phyloP scores from a whole-genome alignment of 1,140 invertebrate genomes.

The Psix sp. region DNA sequence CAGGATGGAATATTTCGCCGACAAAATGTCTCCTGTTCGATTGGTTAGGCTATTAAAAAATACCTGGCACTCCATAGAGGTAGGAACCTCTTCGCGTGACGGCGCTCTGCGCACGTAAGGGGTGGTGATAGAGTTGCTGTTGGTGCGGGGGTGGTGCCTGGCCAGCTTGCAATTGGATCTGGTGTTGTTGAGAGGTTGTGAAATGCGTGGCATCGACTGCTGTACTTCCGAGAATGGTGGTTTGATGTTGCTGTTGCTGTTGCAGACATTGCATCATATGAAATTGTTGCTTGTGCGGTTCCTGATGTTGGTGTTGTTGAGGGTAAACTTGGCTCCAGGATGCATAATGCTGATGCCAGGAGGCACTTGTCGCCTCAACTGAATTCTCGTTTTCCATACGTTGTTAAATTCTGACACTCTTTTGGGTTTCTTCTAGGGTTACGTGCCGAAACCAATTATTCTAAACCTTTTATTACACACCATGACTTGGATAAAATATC shows the following conservation, averaged over 20 bases:
- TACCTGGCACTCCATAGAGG: conserved; percentile 66
- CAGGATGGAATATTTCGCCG: neutral
- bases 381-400: conserved; percentile 65
- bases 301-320: conserved; percentile 40
- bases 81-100: conserved; percentile 50
- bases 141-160: conserved; percentile 67
- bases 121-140: conserved; percentile 66
- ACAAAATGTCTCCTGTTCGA: conserved; percentile 1
- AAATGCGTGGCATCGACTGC: conserved; percentile 54
- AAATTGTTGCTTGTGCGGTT: conserved; percentile 31
- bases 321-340: conserved; percentile 58
- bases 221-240: conserved; percentile 26
- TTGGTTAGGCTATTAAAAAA: conserved; percentile 1
- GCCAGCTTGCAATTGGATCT: conserved; percentile 65
- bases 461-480: conserved; percentile 1
- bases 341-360: conserved; percentile 70
- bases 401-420: conserved; percentile 5
- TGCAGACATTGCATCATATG: conserved; percentile 48
- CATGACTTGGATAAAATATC: neutral
- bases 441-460: neutral
- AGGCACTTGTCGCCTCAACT: conserved; percentile 57
- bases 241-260: conserved; percentile 46
- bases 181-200: conserved; percentile 63
- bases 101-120: conserved; percentile 57
- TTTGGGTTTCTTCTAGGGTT: conserved; percentile 4